Evolutionary conservation across 2,797 vertebrate species (phyloP).

Genomic region (Lithobates sylvaticus): DNA sequence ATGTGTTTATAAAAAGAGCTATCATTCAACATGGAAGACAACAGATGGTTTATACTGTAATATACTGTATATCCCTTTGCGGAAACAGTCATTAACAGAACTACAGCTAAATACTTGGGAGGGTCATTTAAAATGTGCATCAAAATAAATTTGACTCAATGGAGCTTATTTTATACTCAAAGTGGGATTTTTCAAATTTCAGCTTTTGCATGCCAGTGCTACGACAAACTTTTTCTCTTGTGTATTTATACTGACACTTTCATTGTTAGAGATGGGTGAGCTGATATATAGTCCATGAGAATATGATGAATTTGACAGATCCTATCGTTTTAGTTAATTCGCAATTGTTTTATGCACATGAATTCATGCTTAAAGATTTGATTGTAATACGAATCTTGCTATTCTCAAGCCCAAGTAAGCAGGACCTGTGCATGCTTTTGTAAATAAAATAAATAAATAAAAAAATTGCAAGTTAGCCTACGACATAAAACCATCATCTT

Average conservation of each 20-base stretch:
- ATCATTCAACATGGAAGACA: neutral
- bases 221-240: neutral
- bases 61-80: neutral
- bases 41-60: neutral
- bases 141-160: neutral
- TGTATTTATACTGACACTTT: neutral
- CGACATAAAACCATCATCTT: no score
- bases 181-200: neutral
- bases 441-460: no score
- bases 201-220: neutral
- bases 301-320: neutral
- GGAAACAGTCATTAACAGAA: neutral
- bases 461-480: no score
- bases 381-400: neutral
- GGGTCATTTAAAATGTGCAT: neutral
- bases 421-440: no score
- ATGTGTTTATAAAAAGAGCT: slow-evolving; percentile 1
- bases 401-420: no score
- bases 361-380: no score
- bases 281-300: neutral
- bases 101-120: neutral
- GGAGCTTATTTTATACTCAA: neutral
- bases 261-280: neutral
- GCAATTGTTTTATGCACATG: neutral
- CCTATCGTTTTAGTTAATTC: neutral